Base-by-base conservation (phyloP, 2,888 invertebrate genomes). In the Gymnoscelis rufifasciata region DNA sequence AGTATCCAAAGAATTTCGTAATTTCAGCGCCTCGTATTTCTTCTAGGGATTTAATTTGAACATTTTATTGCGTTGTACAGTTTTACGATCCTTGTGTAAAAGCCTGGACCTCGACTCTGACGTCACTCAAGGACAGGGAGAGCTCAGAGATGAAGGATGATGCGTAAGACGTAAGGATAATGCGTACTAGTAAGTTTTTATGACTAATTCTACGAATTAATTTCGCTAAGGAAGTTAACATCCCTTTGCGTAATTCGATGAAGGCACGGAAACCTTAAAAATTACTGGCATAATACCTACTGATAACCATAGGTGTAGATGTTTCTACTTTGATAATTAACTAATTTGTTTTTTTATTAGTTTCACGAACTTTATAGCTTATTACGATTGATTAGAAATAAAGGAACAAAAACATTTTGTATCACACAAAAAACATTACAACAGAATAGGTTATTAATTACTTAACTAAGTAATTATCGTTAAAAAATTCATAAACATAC, bases 211-310 rank as follows among this genome's bases (percentile, higher is more conserved):
- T 27, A 19, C 37, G 37, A 51, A 45, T 14, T 48, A 23, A 41
- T 50, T 56, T 43, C 38, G 43, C 30, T 13, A 56, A 50, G 60
- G 57, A 66, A 66, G 63, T 63, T 62, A 56, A 57, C 46, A 53
- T 58, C 38, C 47, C 55, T 52, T 49, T 42, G 47, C 40, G 56
- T 60, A 60, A 62, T 56, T 57, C 38, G 51, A 62, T 51, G 47
- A 56, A 43, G 47, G 37, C 37, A 14, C 26, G 23, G 52, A 55
- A 55, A 30, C 55, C 52, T 12, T 43, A 44, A 42, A 55, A 57
- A 15, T 38, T 38, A 14, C 10, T 15, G 14, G 19, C 13, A 19
- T 11, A 30, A 33, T 10, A n/a, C n/a, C n/a, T n/a, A n/a, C n/a
- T n/a, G n/a, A n/a, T n/a, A n/a, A n/a, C n/a, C n/a, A n/a, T n/a